Evolutionary conservation across 2,888 invertebrate genomes (phyloP), one percentile per base, ranked within the genome.

Genomic region (Agrotis exclamationis): DNA sequence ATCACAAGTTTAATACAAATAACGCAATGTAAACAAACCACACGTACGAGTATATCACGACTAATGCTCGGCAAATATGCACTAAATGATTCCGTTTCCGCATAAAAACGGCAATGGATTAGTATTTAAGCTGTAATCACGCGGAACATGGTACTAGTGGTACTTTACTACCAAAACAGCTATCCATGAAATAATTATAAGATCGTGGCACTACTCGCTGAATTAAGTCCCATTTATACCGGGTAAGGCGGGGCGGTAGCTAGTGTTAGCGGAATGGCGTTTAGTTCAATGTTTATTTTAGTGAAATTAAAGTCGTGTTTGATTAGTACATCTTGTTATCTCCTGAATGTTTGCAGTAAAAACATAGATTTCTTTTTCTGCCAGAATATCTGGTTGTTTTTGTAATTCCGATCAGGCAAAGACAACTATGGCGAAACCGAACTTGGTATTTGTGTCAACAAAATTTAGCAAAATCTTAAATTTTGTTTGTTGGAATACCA

Each of bases 121-220:
- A 81, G 59, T 56, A 39, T 62, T 54, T 51, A 33, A 57, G 70
- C 45, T 63, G 68, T 77, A 80, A 82, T 80, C 81, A 80, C 62
- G 76, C 58, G 54, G 64, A 47, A 64, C 44, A 39, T 39, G 14
- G 33, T 56, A 56, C 56, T 56, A 33, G 39, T 18, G 48, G 76
- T 65, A 68, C 67, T 76, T 63, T 76, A 56, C 24, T 76, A 75
- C 56, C 63, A 57, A 79, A 81, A 79, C 74, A 73, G 50, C 71
- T 76, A 77, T 86, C 77, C 79, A 70, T 84, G 81, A 80, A 86
- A 85, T 84, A 79, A 77, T 80, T 76, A 79, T 73, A 76, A 78
- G 86, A 82, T 74, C 63, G 70, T 62, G 66, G 58, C 68, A 58
- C 63, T 79, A 74, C 65, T 63, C 58, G 68, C 62, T 76, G 83